A percentile compares a stretch with the other conserved stretches of the same genome.
phyloP scores from a whole-genome alignment of 2,888 invertebrate species.

The Unio delphinus region DNA sequence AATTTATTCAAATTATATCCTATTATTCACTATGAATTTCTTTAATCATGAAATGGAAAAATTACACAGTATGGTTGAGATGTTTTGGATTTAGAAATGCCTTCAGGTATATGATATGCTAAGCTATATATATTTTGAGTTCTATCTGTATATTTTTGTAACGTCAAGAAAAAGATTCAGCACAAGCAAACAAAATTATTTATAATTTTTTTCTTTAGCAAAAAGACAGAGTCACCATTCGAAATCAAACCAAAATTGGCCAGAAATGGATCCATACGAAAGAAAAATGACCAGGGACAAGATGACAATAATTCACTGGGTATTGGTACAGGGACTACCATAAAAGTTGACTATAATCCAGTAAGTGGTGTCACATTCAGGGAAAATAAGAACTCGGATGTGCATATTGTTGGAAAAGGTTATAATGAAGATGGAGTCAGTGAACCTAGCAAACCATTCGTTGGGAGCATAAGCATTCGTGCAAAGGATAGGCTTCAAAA shows the following conservation, averaged over 20 bases:
- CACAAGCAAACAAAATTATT: not conserved
- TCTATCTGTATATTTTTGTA: too few species aligned
- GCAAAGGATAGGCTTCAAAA: constrained; percentile 1
- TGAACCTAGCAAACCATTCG: too few species aligned
- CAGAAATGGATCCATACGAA: constrained; percentile 38
- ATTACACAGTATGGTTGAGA: too few species aligned
- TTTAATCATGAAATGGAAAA: too few species aligned
- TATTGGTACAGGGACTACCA: constrained; percentile 19
- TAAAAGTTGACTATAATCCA: constrained; percentile 61
- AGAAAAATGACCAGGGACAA: constrained; percentile 26
- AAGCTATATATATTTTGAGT: too few species aligned
- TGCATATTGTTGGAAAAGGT: constrained; percentile 66
- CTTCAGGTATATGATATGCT: too few species aligned
- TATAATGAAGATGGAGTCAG: constrained; percentile 57
- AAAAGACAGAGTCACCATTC: constrained; percentile 58
- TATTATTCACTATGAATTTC: too few species aligned
- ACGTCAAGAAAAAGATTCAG: too few species aligned
- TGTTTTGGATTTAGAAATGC: too few species aligned
- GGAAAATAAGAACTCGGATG: constrained; percentile 64
- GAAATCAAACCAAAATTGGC: constrained; percentile 59
- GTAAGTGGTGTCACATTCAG: constrained; percentile 66
- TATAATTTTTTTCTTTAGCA: constrained; percentile 33
- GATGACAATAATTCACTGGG: constrained; percentile 14
- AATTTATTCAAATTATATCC: too few species aligned
- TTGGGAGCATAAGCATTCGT: too few species aligned